These are phyloP conservation scores for Plecturocebus donacophilus DNA, from an alignment of 2,113 vertebrate species.

Conservation along the genomic window DNA sequence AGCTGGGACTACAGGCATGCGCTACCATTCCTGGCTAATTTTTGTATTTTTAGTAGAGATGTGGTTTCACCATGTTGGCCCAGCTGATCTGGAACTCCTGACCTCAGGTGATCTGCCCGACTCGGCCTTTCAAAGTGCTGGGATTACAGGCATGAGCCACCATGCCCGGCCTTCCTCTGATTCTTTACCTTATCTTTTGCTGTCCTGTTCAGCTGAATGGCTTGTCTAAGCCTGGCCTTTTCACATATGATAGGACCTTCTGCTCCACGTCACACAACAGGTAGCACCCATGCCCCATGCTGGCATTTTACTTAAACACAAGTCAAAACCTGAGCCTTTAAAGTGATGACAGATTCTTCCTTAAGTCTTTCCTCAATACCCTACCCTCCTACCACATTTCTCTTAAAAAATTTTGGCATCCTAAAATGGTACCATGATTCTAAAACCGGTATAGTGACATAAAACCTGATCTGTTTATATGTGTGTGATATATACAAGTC, in stretches of 20 bases:
- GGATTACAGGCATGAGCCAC: too few species aligned
- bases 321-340: background rate
- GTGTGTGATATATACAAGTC: background rate
- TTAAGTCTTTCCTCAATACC: background rate
- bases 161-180: background rate
- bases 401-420: slow-evolving; percentile 26
- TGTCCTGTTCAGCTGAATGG: background rate
- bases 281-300: background rate
- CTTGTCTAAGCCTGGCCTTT: background rate
- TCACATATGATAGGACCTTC: background rate
- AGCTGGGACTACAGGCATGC: too few species aligned
- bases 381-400: background rate
- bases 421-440: background rate
- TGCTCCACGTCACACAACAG: background rate
- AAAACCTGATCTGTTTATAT: slow-evolving; percentile 1
- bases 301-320: background rate
- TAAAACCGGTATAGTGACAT: background rate
- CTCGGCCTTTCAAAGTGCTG: too few species aligned
- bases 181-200: background rate
- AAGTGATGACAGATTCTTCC: background rate
- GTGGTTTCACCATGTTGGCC: too few species aligned
- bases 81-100: too few species aligned
- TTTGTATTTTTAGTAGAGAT: too few species aligned
- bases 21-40: too few species aligned
- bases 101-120: too few species aligned